Conservation (phyloP, 2,113 vertebrate genomes). For the Lanius collurio region DNA sequence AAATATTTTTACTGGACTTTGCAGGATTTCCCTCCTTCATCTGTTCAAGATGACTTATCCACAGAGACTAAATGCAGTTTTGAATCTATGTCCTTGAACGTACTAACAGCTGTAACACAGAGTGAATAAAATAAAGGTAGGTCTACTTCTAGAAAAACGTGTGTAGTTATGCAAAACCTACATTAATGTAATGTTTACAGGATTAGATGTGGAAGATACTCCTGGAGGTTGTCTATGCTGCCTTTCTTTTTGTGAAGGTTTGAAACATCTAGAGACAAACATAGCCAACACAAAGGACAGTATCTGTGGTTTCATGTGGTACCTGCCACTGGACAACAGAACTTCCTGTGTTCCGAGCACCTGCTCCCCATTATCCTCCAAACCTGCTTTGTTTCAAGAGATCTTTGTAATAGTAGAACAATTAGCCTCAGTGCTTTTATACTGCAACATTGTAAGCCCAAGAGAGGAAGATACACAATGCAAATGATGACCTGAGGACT, state of each 20-base stretch:
- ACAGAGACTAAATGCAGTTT: background rate
- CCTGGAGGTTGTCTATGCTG: background rate
- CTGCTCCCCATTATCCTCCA: background rate
- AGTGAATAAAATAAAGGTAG: background rate
- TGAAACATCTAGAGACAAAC: background rate
- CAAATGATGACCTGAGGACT: slow-evolving; percentile 50
- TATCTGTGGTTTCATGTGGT: background rate
- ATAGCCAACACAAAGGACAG: background rate
- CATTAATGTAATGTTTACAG: background rate
- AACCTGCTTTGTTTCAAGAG: slow-evolving; percentile 30
- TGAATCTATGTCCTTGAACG: background rate
- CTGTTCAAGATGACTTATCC: background rate
- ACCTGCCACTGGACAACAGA: background rate
- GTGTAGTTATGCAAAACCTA: background rate
- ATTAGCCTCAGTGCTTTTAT: slow-evolving; percentile 30
- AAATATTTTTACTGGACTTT: background rate
- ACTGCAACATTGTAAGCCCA: background rate
- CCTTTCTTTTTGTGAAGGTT: background rate
- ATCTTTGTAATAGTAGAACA: slow-evolving; percentile 18
- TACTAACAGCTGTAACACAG: background rate
- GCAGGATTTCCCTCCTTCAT: background rate
- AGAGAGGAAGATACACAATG: slow-evolving; percentile 8
- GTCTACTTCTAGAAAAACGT: background rate
- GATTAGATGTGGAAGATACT: background rate
- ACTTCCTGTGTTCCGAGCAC: background rate